phyloP scores from a whole-genome alignment of 1,140 invertebrate genomes.

The Leptinotarsa texana region DNA sequence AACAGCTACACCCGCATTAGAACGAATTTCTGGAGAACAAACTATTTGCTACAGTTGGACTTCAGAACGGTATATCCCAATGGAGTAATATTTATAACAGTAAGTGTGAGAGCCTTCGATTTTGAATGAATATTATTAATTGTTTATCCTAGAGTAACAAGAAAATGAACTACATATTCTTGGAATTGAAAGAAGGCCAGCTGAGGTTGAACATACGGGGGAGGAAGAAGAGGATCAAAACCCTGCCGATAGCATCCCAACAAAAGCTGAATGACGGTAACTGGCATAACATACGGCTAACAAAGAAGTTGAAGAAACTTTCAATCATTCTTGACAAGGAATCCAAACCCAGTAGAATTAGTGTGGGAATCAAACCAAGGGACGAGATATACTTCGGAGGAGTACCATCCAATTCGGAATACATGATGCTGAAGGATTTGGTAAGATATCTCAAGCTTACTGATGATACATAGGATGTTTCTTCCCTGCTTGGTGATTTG shows the following conservation, averaged over 20 bases:
- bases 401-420: conserved; percentile 61
- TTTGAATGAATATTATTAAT: background rate
- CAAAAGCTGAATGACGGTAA: conserved; percentile 75
- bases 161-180: conserved; percentile 60
- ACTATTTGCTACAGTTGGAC: conserved; percentile 78
- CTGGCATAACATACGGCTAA: conserved; percentile 78
- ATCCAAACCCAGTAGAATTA: conserved; percentile 66
- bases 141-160: conserved; percentile 27
- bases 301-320: conserved; percentile 60
- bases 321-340: conserved; percentile 72
- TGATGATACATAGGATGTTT: too few species aligned
- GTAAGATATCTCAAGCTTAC: conserved; percentile 26
- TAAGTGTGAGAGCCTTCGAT: conserved; percentile 50
- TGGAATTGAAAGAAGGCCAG: conserved; percentile 73
- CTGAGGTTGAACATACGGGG: conserved; percentile 71
- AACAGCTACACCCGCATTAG: conserved; percentile 76
- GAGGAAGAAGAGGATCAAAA: conserved; percentile 66
- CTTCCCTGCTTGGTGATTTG: too few species aligned
- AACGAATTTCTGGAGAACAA: conserved; percentile 68
- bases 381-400: conserved; percentile 81
- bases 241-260: conserved; percentile 58
- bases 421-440: conserved; percentile 41
- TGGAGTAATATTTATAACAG: conserved; percentile 78
- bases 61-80: conserved; percentile 86
- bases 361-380: conserved; percentile 67